phyloP scores from a whole-genome alignment of 2,797 vertebrate genomes.

The Cynodonichthys magdalenae region DNA sequence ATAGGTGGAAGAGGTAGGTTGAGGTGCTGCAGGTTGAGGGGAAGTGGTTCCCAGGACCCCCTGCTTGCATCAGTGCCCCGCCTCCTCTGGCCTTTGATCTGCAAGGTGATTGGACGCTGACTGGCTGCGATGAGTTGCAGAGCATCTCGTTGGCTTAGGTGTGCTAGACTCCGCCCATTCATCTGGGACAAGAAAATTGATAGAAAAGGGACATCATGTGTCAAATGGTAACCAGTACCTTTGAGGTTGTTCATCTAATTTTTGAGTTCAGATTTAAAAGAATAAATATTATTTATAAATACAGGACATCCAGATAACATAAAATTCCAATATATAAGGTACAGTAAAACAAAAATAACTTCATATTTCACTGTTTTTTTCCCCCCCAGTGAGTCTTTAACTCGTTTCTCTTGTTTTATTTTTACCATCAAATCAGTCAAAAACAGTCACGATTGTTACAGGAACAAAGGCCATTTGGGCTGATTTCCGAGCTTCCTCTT shows the following conservation, averaged over 20 bases:
- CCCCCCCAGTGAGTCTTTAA: no score
- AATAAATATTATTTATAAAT: no score
- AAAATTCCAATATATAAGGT: no score
- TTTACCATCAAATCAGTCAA: not conserved
- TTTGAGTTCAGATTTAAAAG: no score
- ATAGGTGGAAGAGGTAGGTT: slow-evolving; percentile 68
- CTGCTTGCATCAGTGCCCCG: slow-evolving; percentile 69
- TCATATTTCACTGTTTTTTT: not conserved
- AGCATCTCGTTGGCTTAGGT: slow-evolving; percentile 80
- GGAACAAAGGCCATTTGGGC: not conserved
- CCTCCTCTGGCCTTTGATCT: slow-evolving; percentile 79
- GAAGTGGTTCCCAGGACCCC: slow-evolving; percentile 75
- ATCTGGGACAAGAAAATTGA: slow-evolving; percentile 58
- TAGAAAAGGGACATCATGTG: not conserved
- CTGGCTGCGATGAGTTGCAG: slow-evolving; percentile 78
- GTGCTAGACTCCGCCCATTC: slow-evolving; percentile 73
- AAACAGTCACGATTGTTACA: no score
- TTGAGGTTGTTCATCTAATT: no score
- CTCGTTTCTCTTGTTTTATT: not conserved
- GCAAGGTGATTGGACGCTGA: slow-evolving; percentile 83
- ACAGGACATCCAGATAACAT: no score
- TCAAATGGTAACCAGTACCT: not conserved
- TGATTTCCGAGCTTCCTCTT: not conserved
- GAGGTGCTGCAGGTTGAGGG: slow-evolving; percentile 74
- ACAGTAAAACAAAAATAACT: not conserved